Conservation (phyloP, 2,888 invertebrate species). For the Hedya salicella region DNA sequence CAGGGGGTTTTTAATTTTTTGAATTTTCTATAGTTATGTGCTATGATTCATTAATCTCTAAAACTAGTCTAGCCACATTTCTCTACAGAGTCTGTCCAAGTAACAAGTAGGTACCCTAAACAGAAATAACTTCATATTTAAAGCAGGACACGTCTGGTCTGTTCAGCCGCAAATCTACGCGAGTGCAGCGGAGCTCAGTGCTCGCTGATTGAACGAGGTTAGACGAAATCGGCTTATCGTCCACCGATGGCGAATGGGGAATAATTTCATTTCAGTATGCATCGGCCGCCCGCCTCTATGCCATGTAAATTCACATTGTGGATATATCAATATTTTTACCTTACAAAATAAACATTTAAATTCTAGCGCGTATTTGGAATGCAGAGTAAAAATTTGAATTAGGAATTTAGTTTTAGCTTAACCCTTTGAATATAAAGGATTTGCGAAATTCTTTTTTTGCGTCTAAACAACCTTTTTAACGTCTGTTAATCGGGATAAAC, state of each 20-base stretch:
- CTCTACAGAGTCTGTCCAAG: too few species aligned
- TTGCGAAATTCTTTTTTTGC: neutral
- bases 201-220: conserved; percentile 77
- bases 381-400: neutral
- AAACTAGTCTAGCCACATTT: too few species aligned
- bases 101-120: neutral
- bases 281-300: conserved; percentile 51
- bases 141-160: conserved; percentile 51
- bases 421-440: neutral
- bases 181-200: conserved; percentile 56
- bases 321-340: conserved; percentile 11
- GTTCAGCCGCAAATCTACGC: conserved; percentile 54
- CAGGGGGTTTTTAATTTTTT: too few species aligned
- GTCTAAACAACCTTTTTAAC: neutral
- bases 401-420: neutral
- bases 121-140: conserved; percentile 46
- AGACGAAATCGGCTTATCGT: conserved; percentile 79
- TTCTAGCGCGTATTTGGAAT: conserved; percentile 6
- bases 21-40: too few species aligned
- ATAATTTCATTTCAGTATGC: conserved; percentile 74
- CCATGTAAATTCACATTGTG: conserved; percentile 59
- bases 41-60: too few species aligned
- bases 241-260: conserved; percentile 64
- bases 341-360: neutral
- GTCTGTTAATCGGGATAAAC: neutral